Percentiles rank a stretch among this genome's conserved stretches.
These are phyloP conservation scores for Perdita meconis DNA, from an alignment of 2,888 invertebrate genomes.

Conservation along the genomic window DNA sequence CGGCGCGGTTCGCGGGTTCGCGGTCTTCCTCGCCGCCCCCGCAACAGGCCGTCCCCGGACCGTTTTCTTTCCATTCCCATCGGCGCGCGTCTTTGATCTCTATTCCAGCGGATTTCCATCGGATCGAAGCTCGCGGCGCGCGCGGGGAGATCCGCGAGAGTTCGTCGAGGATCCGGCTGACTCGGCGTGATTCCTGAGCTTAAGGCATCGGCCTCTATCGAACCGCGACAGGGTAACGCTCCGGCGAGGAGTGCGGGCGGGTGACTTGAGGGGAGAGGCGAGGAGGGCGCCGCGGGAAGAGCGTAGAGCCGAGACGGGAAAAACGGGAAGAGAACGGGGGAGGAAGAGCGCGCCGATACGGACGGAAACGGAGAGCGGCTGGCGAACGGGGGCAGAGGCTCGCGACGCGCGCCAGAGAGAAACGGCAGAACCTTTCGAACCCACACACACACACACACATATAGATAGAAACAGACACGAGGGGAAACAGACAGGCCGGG, in stretches of 20 bases:
- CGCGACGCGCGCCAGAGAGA: neutral
- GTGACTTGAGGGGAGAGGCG: conserved; percentile 12
- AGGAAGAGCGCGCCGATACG: conserved; percentile 25
- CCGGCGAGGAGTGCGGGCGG: conserved; percentile 28
- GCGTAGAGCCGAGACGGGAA: conserved; percentile 39
- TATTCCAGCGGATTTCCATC: conserved; percentile 58
- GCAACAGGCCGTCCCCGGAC: neutral
- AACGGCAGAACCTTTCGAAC: neutral
- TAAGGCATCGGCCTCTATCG: conserved; percentile 73
- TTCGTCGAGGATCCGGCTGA: conserved; percentile 62
- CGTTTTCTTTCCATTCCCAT: conserved; percentile 43
- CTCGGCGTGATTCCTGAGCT: conserved; percentile 72
- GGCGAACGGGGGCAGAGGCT: conserved; percentile 32
- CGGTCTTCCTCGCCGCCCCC: neutral
- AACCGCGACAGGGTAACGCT: conserved; percentile 47
- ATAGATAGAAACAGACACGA: neutral
- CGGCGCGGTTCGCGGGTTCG: too few species aligned
- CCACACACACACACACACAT: neutral
- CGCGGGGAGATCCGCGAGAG: conserved; percentile 58
- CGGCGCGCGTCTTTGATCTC: conserved; percentile 61
- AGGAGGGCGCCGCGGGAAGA: conserved; percentile 40
- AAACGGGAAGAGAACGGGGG: conserved; percentile 47
- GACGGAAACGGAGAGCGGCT: conserved; percentile 43
- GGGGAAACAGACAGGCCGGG: neutral
- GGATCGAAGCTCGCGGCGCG: conserved; percentile 48